phyloP scores from a whole-genome alignment of 2,113 vertebrate species.

The Noturus placidus region DNA sequence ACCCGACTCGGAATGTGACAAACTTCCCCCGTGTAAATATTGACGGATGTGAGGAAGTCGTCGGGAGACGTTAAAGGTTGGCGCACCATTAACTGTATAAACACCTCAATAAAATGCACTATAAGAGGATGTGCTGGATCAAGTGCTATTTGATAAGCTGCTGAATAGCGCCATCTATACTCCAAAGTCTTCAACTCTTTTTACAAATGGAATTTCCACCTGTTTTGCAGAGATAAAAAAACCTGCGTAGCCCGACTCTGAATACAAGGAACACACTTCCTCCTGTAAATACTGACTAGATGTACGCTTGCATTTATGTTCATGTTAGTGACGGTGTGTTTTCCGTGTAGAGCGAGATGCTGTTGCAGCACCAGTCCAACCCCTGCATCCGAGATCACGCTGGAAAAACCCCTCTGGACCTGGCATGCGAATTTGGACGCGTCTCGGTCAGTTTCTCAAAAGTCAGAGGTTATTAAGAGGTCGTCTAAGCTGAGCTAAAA shows the following conservation, averaged over 20 bases:
- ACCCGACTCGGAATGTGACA: too few species aligned
- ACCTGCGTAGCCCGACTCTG: neutral
- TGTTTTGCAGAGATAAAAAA: neutral
- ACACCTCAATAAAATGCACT: neutral
- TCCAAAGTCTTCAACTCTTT: neutral
- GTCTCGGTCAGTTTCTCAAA: constrained; percentile 81
- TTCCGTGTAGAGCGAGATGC: constrained; percentile 79
- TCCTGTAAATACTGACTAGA: too few species aligned
- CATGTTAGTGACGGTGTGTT: neutral
- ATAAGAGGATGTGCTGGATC: neutral
- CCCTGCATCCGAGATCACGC: constrained; percentile 93
- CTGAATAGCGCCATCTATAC: neutral
- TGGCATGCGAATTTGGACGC: constrained; percentile 96
- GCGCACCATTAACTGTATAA: too few species aligned
- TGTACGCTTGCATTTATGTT: too few species aligned
- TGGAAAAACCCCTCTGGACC: constrained; percentile 92
- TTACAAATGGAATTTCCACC: neutral
- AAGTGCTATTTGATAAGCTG: neutral
- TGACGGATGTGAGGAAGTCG: neutral
- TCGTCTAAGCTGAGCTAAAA: neutral
- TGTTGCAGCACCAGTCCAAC: constrained; percentile 96
- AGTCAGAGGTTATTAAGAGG: neutral
- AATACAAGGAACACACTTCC: neutral
- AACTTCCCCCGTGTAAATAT: neutral
- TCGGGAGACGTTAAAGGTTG: neutral